Base-by-base conservation (phyloP, 2,113 vertebrate species). In the Brachyhypopomus gauderio region DNA sequence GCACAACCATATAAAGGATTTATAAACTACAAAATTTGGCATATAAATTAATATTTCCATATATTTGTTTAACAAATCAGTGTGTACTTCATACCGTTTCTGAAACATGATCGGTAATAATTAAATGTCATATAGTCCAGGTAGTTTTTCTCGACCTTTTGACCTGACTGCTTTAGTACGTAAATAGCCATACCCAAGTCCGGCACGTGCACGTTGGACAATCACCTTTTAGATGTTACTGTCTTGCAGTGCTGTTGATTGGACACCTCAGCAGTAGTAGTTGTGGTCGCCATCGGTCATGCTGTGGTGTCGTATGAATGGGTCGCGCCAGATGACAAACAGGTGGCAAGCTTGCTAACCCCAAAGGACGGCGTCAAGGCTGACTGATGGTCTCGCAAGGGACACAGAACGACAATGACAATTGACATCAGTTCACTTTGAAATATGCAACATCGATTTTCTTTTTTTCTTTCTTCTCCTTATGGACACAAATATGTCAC, bases 381-480 rank as follows among this genome's bases (percentile, higher is more conserved):
- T 64, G 78, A 75, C 27, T 20, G 38, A 64, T 80, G 58, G 6
- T 30, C 9, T 30, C 20, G 23, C 25, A 20, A 7, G 7, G 34
- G 27, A 74, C 48, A 0, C 30, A 73, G 58, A 27, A 7, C 12
- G n/a, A 72, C 3, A 1, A 30, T 20, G 3, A 55, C 71, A 34
- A 27, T 14, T 52, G 45, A 52, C 45, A 55, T 75, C 72, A 75
- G 45, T 52, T 38, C 62, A 74, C 25, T 74, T 81, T 52, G 45
- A 77, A 55, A 52, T 83, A 48, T 48, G 17, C 23, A 20, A 19
- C 20, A 25, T 79, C 59, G 52, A 79, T 72, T 77, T 22, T 30
- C n/a, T n/a, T 30, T 3, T 30, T 30, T 1, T 30, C 30, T 30
- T 30, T 30, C 41, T 25, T 58, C 45, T n/a, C 16, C 9, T 34